Evolutionary conservation across 2,888 invertebrate species (phyloP).

Genomic region (Agriotes lineatus): DNA sequence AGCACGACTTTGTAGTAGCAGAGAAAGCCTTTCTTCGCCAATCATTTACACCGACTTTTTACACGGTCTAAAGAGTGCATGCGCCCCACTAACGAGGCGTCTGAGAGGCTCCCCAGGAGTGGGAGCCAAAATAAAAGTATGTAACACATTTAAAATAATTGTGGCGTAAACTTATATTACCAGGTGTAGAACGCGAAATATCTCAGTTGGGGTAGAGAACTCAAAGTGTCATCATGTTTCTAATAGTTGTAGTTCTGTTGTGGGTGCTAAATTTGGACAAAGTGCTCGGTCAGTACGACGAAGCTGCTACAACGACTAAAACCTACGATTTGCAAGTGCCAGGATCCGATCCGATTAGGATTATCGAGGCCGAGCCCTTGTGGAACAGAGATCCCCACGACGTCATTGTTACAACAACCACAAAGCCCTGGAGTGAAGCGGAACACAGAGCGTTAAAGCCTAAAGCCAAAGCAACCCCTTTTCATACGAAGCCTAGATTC

Average conservation of each 20-base stretch:
- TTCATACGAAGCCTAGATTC: not conserved
- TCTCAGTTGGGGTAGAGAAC: constrained; percentile 39
- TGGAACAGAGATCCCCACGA: constrained; percentile 41
- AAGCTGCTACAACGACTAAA: constrained; percentile 18
- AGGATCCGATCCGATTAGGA: constrained; percentile 70
- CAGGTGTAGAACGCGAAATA: constrained; percentile 47
- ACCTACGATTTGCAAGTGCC: constrained; percentile 70
- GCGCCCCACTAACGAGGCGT: constrained; percentile 30
- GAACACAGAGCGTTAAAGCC: constrained; percentile 67
- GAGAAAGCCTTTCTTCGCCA: constrained; percentile 32
- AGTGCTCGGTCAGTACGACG: constrained; percentile 20
- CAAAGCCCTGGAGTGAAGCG: constrained; percentile 62
- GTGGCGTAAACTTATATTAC: constrained; percentile 58
- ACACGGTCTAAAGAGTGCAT: constrained; percentile 26
- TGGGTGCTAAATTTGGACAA: constrained; percentile 6
- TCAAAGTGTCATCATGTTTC: constrained; percentile 14
- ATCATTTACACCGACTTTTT: constrained; percentile 15
- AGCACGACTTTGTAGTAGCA: constrained; percentile 5
- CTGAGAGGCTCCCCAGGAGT: constrained; percentile 12
- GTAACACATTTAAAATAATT: constrained; percentile 60
- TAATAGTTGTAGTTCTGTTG: not conserved
- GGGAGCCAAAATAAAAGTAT: constrained; percentile 42
- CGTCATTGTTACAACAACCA: constrained; percentile 48
- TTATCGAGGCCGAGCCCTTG: constrained; percentile 68
- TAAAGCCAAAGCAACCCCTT: constrained; percentile 51